Conservation (phyloP, 2,113 vertebrate genomes). For the Leptobrachium leishanense region DNA sequence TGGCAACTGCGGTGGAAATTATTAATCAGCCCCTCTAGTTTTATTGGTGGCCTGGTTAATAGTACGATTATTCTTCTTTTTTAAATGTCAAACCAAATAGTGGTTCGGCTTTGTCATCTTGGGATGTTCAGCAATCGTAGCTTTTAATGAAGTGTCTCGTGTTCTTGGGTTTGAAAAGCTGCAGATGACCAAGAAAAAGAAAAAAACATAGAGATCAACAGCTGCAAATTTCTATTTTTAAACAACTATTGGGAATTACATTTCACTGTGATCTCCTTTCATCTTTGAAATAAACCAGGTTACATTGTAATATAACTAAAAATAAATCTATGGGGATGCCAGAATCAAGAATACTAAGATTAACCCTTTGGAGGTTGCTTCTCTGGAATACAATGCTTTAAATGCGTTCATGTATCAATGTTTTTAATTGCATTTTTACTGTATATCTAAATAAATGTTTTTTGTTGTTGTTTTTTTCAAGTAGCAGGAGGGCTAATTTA, state of each 20-base stretch:
- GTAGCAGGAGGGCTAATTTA: too few species aligned
- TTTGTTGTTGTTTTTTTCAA: too few species aligned
- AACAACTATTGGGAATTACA: slow-evolving; percentile 23
- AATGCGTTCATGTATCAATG: too few species aligned
- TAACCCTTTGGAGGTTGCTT: too few species aligned
- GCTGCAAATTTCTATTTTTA: slow-evolving; percentile 45
- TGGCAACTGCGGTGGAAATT: slow-evolving; percentile 45
- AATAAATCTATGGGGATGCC: not conserved
- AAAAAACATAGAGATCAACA: slow-evolving; percentile 16
- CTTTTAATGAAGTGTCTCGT: slow-evolving; percentile 32
- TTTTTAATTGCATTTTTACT: too few species aligned
- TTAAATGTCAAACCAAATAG: slow-evolving; percentile 37
- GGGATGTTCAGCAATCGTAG: slow-evolving; percentile 10
- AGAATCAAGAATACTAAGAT: too few species aligned
- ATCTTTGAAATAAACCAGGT: slow-evolving; percentile 37
- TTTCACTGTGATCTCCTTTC: slow-evolving; percentile 28
- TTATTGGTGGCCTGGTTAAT: slow-evolving; percentile 43
- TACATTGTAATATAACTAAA: slow-evolving; percentile 20
- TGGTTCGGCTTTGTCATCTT: slow-evolving; percentile 3
- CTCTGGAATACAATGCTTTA: too few species aligned
- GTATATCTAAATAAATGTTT: too few species aligned
- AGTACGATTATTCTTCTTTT: slow-evolving; percentile 33
- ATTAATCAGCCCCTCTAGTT: slow-evolving; percentile 44
- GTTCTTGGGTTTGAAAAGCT: slow-evolving; percentile 26
- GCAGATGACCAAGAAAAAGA: slow-evolving; percentile 14